A percentile compares a stretch with the other conserved stretches of the same genome.
Conservation (phyloP, 2,888 invertebrate species). For the Lasioglossum oenotherae region DNA sequence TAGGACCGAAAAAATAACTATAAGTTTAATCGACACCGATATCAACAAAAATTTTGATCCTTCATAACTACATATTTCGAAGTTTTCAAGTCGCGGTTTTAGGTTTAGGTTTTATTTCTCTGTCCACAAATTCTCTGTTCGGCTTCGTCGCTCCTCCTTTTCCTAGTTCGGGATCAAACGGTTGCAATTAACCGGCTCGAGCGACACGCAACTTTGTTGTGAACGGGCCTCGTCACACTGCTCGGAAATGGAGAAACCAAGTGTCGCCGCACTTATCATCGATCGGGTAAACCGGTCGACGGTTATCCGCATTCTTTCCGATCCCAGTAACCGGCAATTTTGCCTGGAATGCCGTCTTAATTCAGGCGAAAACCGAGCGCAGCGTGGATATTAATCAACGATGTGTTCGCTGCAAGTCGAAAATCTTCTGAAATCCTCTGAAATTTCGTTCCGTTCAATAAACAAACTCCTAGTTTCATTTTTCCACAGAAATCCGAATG, state of each 20-base stretch:
- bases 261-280: background rate
- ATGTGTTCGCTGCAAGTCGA: background rate
- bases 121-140: no score
- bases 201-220: background rate
- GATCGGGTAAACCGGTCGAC: background rate
- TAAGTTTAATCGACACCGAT: no score
- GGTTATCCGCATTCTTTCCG: background rate
- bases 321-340: background rate
- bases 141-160: background rate
- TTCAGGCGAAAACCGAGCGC: background rate
- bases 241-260: background rate
- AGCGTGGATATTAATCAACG: background rate
- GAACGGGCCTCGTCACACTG: background rate
- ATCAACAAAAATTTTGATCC: no score
- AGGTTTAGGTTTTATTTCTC: no score
- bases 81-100: no score
- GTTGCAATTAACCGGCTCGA: background rate
- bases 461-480: background rate
- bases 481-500: background rate
- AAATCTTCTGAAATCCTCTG: background rate
- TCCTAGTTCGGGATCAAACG: background rate
- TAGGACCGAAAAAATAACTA: no score
- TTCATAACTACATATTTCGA: no score
- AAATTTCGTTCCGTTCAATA: background rate
- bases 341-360: background rate